Conservation (phyloP, 2,888 invertebrate species). For the Pecten maximus region DNA sequence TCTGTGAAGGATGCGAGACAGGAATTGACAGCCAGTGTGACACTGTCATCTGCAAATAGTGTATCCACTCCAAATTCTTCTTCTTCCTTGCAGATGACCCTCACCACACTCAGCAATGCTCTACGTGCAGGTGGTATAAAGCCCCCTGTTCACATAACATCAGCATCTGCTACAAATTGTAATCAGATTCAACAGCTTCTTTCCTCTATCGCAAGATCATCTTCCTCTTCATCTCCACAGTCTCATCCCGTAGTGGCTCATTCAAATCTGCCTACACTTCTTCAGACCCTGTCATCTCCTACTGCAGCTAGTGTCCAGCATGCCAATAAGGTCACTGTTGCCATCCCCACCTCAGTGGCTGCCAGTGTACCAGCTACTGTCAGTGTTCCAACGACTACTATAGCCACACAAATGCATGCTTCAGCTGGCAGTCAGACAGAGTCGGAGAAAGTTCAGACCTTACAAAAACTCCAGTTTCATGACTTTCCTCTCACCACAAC, state of each 20-base stretch:
- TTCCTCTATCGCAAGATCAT: conserved; percentile 58
- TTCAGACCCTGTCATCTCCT: conserved; percentile 13
- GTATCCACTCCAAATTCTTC: conserved; percentile 47
- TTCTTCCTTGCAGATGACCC: conserved; percentile 53
- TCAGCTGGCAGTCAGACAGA: conserved; percentile 42
- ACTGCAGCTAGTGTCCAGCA: not conserved
- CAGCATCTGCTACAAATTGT: conserved; percentile 66
- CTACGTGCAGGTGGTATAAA: conserved; percentile 50
- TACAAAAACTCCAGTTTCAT: conserved; percentile 77
- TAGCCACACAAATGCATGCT: conserved; percentile 38
- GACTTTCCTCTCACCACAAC: conserved; percentile 77
- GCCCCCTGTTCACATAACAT: conserved; percentile 69
- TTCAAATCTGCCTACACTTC: conserved; percentile 38
- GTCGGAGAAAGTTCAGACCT: conserved; percentile 67
- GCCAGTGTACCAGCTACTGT: conserved; percentile 65
- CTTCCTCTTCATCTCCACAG: conserved; percentile 36
- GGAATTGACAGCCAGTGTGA: not conserved
- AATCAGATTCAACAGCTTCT: conserved; percentile 80
- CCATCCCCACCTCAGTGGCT: conserved; percentile 45
- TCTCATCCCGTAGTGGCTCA: not conserved
- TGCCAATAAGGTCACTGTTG: conserved; percentile 38
- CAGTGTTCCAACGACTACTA: conserved; percentile 63
- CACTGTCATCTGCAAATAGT: not conserved
- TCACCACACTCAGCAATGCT: conserved; percentile 46
- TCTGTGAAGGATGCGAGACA: not conserved